Base-by-base conservation (phyloP, 2,888 invertebrate species). In the Drosophila greeni region DNA sequence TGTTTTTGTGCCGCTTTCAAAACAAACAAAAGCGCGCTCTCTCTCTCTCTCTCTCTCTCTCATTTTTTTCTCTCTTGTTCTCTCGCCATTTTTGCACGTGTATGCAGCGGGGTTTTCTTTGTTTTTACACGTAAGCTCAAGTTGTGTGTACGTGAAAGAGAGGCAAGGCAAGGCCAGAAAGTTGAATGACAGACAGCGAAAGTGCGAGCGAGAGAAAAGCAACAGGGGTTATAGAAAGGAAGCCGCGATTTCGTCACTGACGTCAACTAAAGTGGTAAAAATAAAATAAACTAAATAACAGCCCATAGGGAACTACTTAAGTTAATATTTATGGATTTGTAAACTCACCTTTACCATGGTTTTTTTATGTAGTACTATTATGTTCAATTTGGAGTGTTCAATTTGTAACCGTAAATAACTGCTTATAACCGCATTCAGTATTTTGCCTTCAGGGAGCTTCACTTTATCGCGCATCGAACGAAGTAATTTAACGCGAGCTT, bases 1-100 rank as follows among this genome's bases (percentile, higher is more conserved):
- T 56, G 53, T 31, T 53, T 56, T 53, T 53, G 53, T 37, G 53
- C 23, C 43, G 58, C 59, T 58, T 59, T 59, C 59, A 59, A 59
- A 59, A 58, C 59, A 59, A 59, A 59, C 59, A 58, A 58, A 57
- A 23, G 16, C 42, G 34, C 23, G 14, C 55, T 40, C 24, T 51
- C 14, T 14, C 51, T 2, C 29, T 23, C 20, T 48, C 18, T n/a
- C n/a, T n/a, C n/a, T n/a, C n/a, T 20, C 9, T 16, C 5, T 14
- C 4, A 4, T 14, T 3, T 39, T n/a, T 6, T 9, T 16, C 16
- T 16, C n/a, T 23, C 12, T 23, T 5, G 3, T 16, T 12, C 58
- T 59, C 43, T 31, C 43, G 31, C 23, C 31, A 45, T 23, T 24
- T 56, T 59, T 58, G 59, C 59, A 59, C 59, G 59, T 59, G 59